Evolutionary conservation across 2,888 invertebrate genomes (phyloP).

Genomic region (Cryptophagus acutangulus): DNA sequence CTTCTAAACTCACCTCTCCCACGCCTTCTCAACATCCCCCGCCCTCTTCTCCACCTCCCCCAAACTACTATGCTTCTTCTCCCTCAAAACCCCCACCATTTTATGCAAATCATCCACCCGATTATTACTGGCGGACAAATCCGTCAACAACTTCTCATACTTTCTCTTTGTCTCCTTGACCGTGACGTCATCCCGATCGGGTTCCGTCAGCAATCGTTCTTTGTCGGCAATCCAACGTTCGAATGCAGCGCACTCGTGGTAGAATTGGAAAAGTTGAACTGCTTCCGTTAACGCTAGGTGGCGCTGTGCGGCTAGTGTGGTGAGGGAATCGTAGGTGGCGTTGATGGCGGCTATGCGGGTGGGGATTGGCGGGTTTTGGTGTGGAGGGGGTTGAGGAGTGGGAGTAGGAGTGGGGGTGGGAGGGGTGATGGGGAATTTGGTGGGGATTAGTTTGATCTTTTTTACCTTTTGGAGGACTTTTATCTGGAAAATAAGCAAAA

Average conservation of each 20-base stretch:
- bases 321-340: constrained; percentile 73
- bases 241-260: constrained; percentile 95
- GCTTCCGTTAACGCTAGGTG: constrained; percentile 86
- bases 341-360: constrained; percentile 76
- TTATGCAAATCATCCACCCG: constrained; percentile 85
- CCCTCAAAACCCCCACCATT: constrained; percentile 79
- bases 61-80: constrained; percentile 80
- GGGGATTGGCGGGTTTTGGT: too few relatives aligned
- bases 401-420: too few relatives aligned
- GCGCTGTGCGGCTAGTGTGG: constrained; percentile 73
- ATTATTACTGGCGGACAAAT: constrained; percentile 88
- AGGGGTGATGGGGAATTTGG: too few relatives aligned
- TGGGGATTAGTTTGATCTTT: too few relatives aligned
- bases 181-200: constrained; percentile 55
- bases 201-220: constrained; percentile 83
- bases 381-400: too few relatives aligned
- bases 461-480: too few relatives aligned
- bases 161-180: constrained; percentile 91
- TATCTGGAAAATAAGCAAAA: too few relatives aligned
- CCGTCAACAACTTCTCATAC: constrained; percentile 95
- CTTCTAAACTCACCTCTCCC: too few relatives aligned
- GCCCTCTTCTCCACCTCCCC: constrained; percentile 72
- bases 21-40: constrained; percentile 81
- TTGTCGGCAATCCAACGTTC: constrained; percentile 97
- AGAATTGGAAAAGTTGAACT: constrained; percentile 87